Evolutionary conservation across 2,797 vertebrate genomes (phyloP), one percentile per base, ranked within the genome.

Genomic region (Galago senegalensis): DNA sequence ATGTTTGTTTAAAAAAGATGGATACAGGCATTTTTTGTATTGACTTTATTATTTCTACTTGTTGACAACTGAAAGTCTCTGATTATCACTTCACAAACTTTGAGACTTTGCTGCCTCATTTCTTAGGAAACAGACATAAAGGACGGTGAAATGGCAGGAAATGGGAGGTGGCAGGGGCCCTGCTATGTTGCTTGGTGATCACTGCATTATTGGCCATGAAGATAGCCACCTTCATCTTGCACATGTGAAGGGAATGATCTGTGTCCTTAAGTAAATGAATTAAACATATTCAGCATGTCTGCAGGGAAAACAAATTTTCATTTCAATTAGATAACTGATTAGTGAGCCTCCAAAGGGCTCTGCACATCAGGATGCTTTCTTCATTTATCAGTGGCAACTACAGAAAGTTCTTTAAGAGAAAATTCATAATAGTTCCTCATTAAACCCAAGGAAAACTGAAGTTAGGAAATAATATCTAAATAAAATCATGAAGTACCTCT

Each of bases 251-350:
- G 1, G 13, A 84, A 70, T 76, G 4, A 88, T 70, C 23, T 63
- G 13, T 73, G 25, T 91, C 46, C 43, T 82, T 76, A 80, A 94
- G 56, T 70, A 77, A 93, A 96, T 93, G 76, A 95, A 92, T 85
- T 81, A 93, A 87, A 85, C 56, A 67, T 82, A 69, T 77, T 82
- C 25, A 87, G 27, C 23, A 29, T 25, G 31, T 77, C n/a, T 77
- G 12, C 14, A 79, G 29, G 46, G 20, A 21, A 46, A 96, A 95
- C 65, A 43, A 91, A 89, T 95, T 90, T 96, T 90, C 2, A 31
- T 37, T 88, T 88, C 73, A 92, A 79, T 93, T 86, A 87, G 14
- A 56, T 29, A 63, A 34, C 8, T 81, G 69, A 87, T 72, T 72
- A 92, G 43, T 56, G 27, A 92, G 49, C 67, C 67, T 20, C 37